Evolutionary conservation across 2,797 vertebrate genomes (phyloP).

Genomic region (Phalanger gymnotis): DNA sequence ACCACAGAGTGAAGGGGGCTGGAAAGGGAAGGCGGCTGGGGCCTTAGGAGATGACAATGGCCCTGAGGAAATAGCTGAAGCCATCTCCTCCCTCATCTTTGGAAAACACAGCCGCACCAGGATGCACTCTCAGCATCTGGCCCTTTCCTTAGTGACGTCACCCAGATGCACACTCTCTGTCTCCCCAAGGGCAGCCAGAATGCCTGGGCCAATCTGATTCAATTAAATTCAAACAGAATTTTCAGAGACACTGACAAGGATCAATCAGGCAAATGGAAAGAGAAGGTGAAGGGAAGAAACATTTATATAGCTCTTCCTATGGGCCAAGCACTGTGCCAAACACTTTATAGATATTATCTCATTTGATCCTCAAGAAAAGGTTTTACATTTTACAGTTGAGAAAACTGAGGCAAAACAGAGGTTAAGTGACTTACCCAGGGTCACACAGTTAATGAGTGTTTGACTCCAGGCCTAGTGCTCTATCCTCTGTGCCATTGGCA

Average conservation of each 20-base stretch:
- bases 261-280: not conserved
- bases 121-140: not conserved
- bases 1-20: slow-evolving; percentile 47
- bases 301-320: not conserved
- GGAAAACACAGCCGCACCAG: slow-evolving; percentile 42
- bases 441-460: not conserved
- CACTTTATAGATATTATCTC: not conserved
- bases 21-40: slow-evolving; percentile 60
- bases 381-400: not conserved
- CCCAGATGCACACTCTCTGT: too few species aligned
- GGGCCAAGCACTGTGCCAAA: not conserved
- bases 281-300: not conserved
- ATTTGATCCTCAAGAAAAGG: not conserved
- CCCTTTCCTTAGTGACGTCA: not conserved
- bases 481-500: not conserved
- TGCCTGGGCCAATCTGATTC: not conserved
- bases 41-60: not conserved
- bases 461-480: not conserved
- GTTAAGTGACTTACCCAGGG: not conserved
- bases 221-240: not conserved
- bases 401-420: not conserved
- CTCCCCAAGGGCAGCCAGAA: not conserved
- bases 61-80: slow-evolving; percentile 50
- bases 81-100: slow-evolving; percentile 50
- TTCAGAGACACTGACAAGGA: not conserved